phyloP scores from a whole-genome alignment of 53 echinoderm and acorn worm genomes.

The Patiria pectinifera region DNA sequence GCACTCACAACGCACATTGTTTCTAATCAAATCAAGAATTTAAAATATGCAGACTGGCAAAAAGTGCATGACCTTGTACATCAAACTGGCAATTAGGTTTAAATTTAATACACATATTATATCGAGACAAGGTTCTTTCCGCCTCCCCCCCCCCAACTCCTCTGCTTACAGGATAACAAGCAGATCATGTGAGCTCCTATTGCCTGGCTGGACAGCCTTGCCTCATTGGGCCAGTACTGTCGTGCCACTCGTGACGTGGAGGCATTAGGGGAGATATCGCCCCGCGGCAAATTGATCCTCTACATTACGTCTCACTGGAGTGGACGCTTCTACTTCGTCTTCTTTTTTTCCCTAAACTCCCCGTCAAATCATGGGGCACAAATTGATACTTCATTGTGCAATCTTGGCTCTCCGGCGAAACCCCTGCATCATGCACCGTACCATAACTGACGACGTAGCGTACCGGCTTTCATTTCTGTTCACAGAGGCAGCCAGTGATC shows the following conservation, averaged over 20 bases:
- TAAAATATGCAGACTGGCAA: background rate
- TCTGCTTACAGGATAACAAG: background rate
- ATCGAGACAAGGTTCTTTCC: background rate
- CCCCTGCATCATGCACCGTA: background rate
- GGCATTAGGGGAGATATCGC: constrained; percentile 16
- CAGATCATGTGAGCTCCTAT: background rate
- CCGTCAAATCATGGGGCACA: constrained; percentile 19
- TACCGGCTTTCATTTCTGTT: background rate
- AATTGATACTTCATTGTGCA: constrained; percentile 41
- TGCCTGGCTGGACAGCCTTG: background rate
- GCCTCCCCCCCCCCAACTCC: background rate
- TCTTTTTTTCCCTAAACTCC: no score
- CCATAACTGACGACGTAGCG: background rate
- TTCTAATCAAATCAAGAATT: constrained; percentile 15
- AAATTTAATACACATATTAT: constrained; percentile 34
- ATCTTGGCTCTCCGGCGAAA: background rate
- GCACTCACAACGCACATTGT: background rate
- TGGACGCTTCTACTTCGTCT: background rate
- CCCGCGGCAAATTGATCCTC: constrained; percentile 9
- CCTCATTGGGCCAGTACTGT: background rate
- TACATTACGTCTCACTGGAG: background rate
- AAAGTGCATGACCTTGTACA: constrained; percentile 50
- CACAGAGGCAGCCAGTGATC: no score
- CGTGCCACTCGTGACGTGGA: constrained; percentile 12
- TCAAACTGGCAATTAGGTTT: constrained; percentile 27